A percentile compares a stretch with the other conserved stretches of the same genome.
phyloP scores from a whole-genome alignment of 92 coral and sea anemone genomes.

The Blastomussa wellsi region DNA sequence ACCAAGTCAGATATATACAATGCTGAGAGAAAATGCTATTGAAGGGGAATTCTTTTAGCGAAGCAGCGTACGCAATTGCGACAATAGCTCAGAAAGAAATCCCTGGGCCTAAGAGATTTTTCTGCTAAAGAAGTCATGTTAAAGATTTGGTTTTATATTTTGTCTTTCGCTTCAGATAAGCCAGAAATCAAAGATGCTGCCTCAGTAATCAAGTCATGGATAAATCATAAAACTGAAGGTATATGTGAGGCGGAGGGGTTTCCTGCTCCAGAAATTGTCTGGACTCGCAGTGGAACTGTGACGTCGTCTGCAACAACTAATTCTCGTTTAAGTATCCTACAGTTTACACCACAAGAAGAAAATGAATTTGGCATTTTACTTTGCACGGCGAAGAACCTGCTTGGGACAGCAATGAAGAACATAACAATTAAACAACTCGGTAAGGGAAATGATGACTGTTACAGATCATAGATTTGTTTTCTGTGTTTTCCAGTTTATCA shows the following conservation, averaged over 20 bases:
- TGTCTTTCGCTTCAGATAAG: conserved; percentile 3
- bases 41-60: not conserved
- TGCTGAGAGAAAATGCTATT: not conserved
- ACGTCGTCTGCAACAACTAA: not conserved
- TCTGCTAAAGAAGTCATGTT: not conserved
- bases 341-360: conserved; percentile 15
- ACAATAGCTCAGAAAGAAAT: no score
- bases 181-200: conserved; percentile 8
- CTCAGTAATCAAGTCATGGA: conserved; percentile 34
- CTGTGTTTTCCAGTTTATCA: no score
- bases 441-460: not conserved
- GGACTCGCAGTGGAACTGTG: conserved; percentile 34
- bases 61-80: no score
- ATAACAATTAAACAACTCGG: conserved; percentile 33
- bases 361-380: conserved; percentile 40
- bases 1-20: not conserved
- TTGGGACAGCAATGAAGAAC: conserved; percentile 21
- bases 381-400: conserved; percentile 36
- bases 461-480: not conserved
- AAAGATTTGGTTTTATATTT: not conserved
- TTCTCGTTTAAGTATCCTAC: not conserved
- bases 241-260: conserved; percentile 38
- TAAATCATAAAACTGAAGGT: conserved; percentile 8
- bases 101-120: no score
- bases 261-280: conserved; percentile 38